phyloP scores from a whole-genome alignment of 2,888 invertebrate genomes.

The Apotomis turbidana region DNA sequence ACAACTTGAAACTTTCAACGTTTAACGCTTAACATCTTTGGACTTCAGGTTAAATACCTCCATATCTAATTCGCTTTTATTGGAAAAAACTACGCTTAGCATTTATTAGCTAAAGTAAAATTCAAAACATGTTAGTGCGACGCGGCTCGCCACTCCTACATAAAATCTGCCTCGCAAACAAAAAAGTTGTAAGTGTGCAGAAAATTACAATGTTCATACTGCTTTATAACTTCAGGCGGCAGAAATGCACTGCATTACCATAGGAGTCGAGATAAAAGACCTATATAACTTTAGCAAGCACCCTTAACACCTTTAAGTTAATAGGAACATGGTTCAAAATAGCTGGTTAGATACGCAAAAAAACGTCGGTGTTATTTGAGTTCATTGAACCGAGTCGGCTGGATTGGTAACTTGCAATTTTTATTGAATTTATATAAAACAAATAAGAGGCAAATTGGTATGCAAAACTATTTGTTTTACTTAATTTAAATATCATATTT shows the following conservation, averaged over 20 bases:
- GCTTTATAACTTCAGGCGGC: background rate
- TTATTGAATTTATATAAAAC: slow-evolving; percentile 6
- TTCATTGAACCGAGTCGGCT: slow-evolving; percentile 25
- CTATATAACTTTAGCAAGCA: slow-evolving; percentile 16
- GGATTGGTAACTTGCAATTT: slow-evolving; percentile 27
- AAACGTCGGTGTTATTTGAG: slow-evolving; percentile 11
- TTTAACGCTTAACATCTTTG: slow-evolving; percentile 6
- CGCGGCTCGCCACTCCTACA: slow-evolving; percentile 26
- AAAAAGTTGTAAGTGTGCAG: background rate
- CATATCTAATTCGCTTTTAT: slow-evolving; percentile 28
- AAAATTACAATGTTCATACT: background rate
- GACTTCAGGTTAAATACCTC: slow-evolving; percentile 7
- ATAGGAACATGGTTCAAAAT: slow-evolving; percentile 15
- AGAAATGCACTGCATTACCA: slow-evolving; percentile 36
- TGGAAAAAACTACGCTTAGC: slow-evolving; percentile 16
- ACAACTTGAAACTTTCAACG: background rate
- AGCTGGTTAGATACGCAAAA: background rate
- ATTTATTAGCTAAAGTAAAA: slow-evolving; percentile 27
- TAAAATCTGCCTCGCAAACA: slow-evolving; percentile 8
- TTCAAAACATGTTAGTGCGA: slow-evolving; percentile 27
- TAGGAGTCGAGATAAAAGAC: slow-evolving; percentile 36
- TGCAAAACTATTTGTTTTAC: too few relatives aligned
- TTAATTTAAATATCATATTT: too few relatives aligned
- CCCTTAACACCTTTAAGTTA: slow-evolving; percentile 4
- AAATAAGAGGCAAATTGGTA: background rate